Conservation (phyloP, 2,797 vertebrate species). For the Alcedo quadribrachys region DNA sequence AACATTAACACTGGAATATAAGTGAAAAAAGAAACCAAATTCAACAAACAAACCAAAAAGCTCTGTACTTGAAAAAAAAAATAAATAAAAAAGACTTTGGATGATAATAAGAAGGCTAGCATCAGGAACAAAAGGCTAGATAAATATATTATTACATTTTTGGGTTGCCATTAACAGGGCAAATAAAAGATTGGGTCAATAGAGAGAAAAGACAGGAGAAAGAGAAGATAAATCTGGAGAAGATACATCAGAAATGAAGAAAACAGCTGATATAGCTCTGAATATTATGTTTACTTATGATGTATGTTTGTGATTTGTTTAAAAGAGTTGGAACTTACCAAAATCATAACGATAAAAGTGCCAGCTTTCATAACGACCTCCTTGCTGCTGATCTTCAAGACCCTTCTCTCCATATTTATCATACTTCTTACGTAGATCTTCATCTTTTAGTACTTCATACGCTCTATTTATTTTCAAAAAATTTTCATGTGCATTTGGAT, state of each 20-base stretch:
- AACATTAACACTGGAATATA: background rate
- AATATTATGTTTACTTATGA: background rate
- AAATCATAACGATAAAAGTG: constrained; percentile 96
- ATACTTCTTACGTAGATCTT: constrained; percentile 95
- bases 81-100: background rate
- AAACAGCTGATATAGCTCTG: background rate
- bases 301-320: too few relatives aligned
- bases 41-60: too few relatives aligned
- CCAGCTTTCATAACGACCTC: constrained; percentile 96
- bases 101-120: background rate
- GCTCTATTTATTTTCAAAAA: constrained; percentile 95
- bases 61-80: background rate
- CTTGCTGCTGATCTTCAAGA: constrained; percentile 87
- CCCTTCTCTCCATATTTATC: constrained; percentile 98
- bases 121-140: background rate
- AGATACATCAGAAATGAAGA: background rate
- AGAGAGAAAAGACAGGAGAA: background rate
- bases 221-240: background rate
- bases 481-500: constrained; percentile 90
- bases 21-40: background rate
- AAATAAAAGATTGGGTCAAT: background rate
- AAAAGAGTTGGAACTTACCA: constrained; percentile 75
- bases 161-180: background rate
- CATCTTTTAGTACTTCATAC: constrained; percentile 97
- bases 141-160: background rate